phyloP scores from a whole-genome alignment of 30 jellyfish, hydroid and myxozoan species.

The Hydractinia symbiolongicarpus region DNA sequence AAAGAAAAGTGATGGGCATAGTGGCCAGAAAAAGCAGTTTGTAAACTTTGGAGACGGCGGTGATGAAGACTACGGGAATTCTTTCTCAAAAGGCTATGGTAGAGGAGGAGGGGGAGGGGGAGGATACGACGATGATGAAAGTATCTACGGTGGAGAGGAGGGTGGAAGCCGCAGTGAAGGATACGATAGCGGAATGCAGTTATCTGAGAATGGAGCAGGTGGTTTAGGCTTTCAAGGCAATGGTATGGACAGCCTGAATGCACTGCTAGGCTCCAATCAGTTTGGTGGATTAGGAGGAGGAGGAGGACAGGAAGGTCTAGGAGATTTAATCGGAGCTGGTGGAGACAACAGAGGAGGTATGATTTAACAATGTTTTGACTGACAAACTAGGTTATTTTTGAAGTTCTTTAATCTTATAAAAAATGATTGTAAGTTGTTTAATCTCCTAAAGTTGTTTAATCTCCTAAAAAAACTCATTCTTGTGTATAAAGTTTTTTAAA shows the following conservation, averaged over 20 bases:
- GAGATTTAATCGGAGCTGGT: slow-evolving; percentile 31
- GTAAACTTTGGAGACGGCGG: slow-evolving; percentile 62
- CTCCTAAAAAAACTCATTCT: too few species aligned
- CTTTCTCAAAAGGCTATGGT: slow-evolving; percentile 47
- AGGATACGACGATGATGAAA: slow-evolving; percentile 50
- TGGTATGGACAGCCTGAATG: slow-evolving; percentile 44
- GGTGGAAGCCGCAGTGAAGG: slow-evolving; percentile 11
- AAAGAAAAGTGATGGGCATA: slow-evolving; percentile 16
- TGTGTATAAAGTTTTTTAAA: too few species aligned
- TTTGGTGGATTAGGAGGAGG: slow-evolving; percentile 31
- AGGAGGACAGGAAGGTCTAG: slow-evolving; percentile 38
- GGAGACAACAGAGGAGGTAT: slow-evolving; percentile 2
- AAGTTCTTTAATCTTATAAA: neutral
- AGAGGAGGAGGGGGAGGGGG: slow-evolving; percentile 62
- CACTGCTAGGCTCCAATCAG: slow-evolving; percentile 53
- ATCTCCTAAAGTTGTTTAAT: too few species aligned
- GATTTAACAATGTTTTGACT: neutral
- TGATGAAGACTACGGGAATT: slow-evolving; percentile 32
- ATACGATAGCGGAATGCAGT: slow-evolving; percentile 55
- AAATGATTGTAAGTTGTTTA: too few species aligned
- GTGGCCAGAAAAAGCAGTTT: slow-evolving; percentile 56
- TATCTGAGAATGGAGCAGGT: slow-evolving; percentile 72
- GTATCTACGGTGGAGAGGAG: slow-evolving; percentile 36
- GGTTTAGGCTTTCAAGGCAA: slow-evolving; percentile 55
- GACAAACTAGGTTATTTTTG: slow-evolving; percentile 32